phyloP scores from a whole-genome alignment of 2,113 vertebrate genomes.

The Fulica atra region DNA sequence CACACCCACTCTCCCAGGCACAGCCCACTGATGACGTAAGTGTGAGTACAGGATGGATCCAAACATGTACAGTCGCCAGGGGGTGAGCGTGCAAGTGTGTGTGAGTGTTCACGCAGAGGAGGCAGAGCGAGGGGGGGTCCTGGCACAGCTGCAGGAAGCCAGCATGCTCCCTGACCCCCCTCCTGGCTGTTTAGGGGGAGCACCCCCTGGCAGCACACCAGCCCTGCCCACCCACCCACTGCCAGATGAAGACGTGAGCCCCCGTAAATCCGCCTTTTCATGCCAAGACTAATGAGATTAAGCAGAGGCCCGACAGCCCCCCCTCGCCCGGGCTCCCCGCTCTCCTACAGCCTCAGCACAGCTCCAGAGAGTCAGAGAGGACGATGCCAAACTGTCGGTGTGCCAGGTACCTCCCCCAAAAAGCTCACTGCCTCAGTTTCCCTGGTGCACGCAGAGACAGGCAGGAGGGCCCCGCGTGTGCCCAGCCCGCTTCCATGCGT shows the following conservation, averaged over 20 bases:
- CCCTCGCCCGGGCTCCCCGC: accelerated
- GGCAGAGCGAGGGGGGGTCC: background rate
- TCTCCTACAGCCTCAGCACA: background rate
- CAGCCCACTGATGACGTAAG: background rate
- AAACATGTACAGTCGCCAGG: accelerated
- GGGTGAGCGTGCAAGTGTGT: background rate
- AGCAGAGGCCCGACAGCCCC: background rate
- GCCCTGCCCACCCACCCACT: background rate
- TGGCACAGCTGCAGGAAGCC: background rate
- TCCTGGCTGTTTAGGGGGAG: accelerated
- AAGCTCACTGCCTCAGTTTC: background rate
- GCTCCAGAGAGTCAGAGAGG: background rate
- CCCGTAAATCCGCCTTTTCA: constrained; percentile 24
- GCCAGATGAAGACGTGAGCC: constrained; percentile 15
- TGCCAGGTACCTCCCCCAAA: accelerated
- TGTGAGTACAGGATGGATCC: background rate
- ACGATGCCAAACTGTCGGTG: background rate
- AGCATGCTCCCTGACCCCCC: accelerated
- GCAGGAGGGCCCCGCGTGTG: accelerated
- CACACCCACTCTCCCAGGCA: background rate
- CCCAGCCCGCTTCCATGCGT: accelerated
- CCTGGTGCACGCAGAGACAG: accelerated
- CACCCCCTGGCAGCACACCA: background rate
- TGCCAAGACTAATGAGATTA: constrained; percentile 61
- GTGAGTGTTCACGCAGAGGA: accelerated